Conservation (phyloP, 2,113 vertebrate species). For the Tachuris rubrigastra region DNA sequence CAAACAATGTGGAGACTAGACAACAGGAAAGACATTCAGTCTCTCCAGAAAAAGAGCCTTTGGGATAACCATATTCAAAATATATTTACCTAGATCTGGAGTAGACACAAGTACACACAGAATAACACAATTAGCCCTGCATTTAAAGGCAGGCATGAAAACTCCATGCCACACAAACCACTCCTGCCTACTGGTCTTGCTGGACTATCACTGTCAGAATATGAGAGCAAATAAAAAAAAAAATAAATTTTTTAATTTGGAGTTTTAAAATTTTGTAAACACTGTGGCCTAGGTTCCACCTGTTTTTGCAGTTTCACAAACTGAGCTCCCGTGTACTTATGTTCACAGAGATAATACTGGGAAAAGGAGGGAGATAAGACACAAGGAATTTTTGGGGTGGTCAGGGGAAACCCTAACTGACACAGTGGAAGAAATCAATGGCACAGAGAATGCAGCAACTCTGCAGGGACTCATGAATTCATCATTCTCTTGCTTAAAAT, state of each 20-base stretch:
- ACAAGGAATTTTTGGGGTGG: neutral
- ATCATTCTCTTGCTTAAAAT: neutral
- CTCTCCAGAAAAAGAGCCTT: neutral
- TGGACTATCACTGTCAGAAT: neutral
- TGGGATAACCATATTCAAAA: neutral
- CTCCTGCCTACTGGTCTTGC: neutral
- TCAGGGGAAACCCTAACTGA: neutral
- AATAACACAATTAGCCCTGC: neutral
- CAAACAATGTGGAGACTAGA: neutral
- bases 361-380: neutral
- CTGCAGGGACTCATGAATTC: neutral
- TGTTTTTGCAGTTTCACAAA: neutral
- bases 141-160: neutral
- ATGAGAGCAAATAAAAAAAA: neutral
- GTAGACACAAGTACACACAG: rapidly evolving
- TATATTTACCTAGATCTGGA: neutral
- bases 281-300: neutral
- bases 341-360: neutral
- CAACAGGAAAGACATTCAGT: neutral
- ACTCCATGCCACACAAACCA: neutral
- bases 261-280: neutral
- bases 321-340: neutral
- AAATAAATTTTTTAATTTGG: too few relatives aligned
- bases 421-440: neutral
- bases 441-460: neutral